Evolutionary conservation across 2,797 vertebrate genomes (phyloP).

Genomic region (Rhynchotus rufescens): DNA sequence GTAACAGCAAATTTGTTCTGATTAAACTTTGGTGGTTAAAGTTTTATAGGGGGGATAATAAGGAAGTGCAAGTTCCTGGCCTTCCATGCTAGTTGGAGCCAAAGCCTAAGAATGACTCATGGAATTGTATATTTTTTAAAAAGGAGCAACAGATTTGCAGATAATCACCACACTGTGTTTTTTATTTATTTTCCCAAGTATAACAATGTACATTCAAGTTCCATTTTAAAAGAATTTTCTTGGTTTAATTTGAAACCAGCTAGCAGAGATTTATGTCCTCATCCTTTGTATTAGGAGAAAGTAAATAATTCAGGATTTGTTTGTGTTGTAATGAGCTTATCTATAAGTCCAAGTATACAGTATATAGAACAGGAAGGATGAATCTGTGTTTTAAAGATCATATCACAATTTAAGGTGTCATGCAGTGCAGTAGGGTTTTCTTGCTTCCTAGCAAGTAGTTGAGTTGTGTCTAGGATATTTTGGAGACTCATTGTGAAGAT

Average conservation of each 20-base stretch:
- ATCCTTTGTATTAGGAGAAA: neutral
- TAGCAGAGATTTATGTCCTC: neutral
- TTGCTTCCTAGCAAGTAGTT: neutral
- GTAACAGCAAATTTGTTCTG: neutral
- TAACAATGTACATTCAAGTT: neutral
- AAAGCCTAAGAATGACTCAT: neutral
- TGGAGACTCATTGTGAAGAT: neutral
- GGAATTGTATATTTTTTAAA: neutral
- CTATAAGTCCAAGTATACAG: neutral
- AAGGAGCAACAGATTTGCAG: neutral
- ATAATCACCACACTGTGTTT: neutral
- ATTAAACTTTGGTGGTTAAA: neutral
- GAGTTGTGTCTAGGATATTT: neutral
- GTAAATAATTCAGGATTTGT: neutral
- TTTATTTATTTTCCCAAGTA: neutral
- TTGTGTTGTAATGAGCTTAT: neutral
- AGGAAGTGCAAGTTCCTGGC: neutral
- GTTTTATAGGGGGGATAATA: neutral
- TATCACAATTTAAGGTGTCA: neutral
- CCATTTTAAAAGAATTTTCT: neutral
- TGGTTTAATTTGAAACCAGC: neutral
- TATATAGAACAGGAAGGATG: neutral
- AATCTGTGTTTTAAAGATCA: neutral
- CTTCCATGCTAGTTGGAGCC: neutral
- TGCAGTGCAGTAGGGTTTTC: neutral